Evolutionary conservation across 2,888 invertebrate genomes (phyloP).

Genomic region (Dendrolimus houi): DNA sequence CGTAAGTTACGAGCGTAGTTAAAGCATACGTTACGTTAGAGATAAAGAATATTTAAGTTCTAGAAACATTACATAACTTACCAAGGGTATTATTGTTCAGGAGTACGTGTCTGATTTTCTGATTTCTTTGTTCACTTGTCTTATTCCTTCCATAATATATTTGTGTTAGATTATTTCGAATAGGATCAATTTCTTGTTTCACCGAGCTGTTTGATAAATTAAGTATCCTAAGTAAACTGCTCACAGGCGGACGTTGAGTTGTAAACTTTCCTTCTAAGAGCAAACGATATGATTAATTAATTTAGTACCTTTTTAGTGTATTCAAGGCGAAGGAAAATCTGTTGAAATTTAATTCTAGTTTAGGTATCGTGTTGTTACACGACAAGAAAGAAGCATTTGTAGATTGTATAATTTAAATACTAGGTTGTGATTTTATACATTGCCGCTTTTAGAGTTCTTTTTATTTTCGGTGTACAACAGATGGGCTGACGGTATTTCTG

Average conservation of each 20-base stretch:
- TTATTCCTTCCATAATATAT: slow-evolving; percentile 21
- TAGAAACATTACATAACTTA: slow-evolving; percentile 12
- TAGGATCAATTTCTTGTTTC: slow-evolving; percentile 44
- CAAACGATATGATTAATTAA: slow-evolving; percentile 11
- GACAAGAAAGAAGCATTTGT: too few species aligned
- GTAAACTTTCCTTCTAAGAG: slow-evolving; percentile 28
- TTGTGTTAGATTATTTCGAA: slow-evolving; percentile 33
- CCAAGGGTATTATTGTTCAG: slow-evolving; percentile 29
- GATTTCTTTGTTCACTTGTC: slow-evolving; percentile 27
- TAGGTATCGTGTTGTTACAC: too few species aligned
- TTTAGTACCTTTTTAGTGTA: slow-evolving; percentile 11
- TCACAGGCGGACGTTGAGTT: slow-evolving; percentile 21
- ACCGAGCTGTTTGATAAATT: slow-evolving; percentile 44
- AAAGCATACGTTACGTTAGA: too few species aligned
- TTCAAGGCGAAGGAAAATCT: neutral
- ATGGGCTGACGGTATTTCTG: too few species aligned
- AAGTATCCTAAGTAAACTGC: slow-evolving; percentile 47
- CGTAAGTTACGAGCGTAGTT: too few species aligned
- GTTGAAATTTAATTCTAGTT: slow-evolving; percentile 1
- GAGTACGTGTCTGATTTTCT: slow-evolving; percentile 39
- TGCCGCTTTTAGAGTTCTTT: too few species aligned
- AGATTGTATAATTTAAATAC: too few species aligned
- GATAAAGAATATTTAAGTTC: too few species aligned
- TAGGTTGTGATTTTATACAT: too few species aligned
- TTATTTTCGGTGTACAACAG: too few species aligned